These are phyloP conservation scores for Nyctibius bracteatus DNA, from an alignment of 2,113 vertebrate genomes.

Conservation along the genomic window DNA sequence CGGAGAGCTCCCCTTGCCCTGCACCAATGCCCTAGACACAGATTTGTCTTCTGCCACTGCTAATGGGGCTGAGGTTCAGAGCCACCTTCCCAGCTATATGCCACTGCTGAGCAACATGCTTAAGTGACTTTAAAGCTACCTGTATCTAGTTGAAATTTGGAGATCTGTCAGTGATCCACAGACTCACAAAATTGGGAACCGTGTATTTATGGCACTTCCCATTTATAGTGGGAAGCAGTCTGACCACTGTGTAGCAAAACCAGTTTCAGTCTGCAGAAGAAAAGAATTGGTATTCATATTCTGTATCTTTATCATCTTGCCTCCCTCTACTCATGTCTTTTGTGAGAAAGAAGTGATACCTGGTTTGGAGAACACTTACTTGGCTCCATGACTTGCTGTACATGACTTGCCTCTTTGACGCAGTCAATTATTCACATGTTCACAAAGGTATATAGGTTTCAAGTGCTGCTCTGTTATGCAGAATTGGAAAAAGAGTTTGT, in stretches of 20 bases:
- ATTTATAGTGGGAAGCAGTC: neutral
- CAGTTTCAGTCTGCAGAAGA: neutral
- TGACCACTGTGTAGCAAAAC: neutral
- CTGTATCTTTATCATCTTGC: neutral
- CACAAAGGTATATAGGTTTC: neutral
- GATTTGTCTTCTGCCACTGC: neutral
- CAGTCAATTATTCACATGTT: neutral
- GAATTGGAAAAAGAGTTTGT: neutral
- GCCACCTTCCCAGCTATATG: rapidly evolving
- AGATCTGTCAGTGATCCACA: neutral
- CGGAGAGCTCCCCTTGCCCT: neutral
- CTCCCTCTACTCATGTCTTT: neutral
- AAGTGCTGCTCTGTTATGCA: neutral
- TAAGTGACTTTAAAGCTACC: neutral
- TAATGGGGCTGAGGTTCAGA: neutral
- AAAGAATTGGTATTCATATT: neutral
- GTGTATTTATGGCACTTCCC: neutral
- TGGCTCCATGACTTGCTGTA: neutral
- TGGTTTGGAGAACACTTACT: neutral
- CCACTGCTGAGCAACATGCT: neutral
- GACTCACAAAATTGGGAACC: neutral
- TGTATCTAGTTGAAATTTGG: neutral
- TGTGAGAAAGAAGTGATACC: neutral
- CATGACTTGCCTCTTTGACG: neutral
- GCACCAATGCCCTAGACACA: rapidly evolving